Evolutionary conservation across 2,113 vertebrate genomes (phyloP).

Genomic region (Carollia perspicillata): DNA sequence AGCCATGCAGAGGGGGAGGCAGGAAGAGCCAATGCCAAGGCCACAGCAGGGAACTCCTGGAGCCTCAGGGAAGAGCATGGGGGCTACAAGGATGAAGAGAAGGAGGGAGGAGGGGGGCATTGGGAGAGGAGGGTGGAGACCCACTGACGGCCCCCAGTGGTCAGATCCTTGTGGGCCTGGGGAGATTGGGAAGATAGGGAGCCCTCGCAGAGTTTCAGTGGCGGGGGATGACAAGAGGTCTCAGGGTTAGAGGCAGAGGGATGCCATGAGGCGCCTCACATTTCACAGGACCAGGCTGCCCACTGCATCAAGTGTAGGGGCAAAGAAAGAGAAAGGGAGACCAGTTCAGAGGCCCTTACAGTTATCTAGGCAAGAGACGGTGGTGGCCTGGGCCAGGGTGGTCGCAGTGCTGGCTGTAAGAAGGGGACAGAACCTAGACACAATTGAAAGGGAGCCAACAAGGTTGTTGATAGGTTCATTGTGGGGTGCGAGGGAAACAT

Average conservation of each 20-base stretch:
- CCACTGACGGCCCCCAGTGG: rapidly evolving
- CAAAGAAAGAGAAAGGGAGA: neutral
- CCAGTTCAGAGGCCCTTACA: neutral
- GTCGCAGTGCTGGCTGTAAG: neutral
- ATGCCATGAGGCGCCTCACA: neutral
- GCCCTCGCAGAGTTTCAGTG: neutral
- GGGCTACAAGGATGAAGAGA: neutral
- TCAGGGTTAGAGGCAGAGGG: neutral
- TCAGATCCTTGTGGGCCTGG: too few relatives aligned
- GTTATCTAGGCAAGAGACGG: neutral
- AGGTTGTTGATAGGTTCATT: neutral
- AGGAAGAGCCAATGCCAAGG: neutral
- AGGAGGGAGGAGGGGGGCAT: neutral
- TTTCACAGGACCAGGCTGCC: neutral
- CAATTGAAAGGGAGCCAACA: neutral
- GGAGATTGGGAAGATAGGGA: neutral
- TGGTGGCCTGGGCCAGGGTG: rapidly evolving
- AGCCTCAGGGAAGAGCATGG: neutral
- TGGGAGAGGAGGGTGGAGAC: neutral
- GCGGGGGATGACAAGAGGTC: too few relatives aligned
- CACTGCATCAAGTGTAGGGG: rapidly evolving
- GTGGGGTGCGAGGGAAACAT: neutral
- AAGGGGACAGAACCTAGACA: neutral
- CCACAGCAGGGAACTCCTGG: neutral
- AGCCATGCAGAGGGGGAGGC: neutral